Evolutionary conservation across 2,113 vertebrate species (phyloP).

Genomic region (Tupaia tana): DNA sequence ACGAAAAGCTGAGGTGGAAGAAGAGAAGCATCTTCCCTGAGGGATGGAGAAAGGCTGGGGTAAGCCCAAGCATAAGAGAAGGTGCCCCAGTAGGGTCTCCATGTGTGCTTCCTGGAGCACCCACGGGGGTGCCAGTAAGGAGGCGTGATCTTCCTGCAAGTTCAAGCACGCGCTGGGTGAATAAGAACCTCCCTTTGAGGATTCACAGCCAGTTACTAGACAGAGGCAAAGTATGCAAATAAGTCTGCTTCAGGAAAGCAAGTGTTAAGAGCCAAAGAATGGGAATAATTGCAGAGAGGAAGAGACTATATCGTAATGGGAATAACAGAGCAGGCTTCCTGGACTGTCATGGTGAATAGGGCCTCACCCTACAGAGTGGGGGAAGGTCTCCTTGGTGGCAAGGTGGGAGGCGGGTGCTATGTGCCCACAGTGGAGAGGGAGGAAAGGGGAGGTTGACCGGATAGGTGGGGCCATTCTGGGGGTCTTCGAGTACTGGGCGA

Average conservation of each 20-base stretch:
- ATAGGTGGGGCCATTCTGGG: rapidly evolving
- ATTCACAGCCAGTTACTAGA: background rate
- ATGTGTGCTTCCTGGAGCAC: background rate
- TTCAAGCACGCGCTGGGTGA: background rate
- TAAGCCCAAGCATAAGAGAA: background rate
- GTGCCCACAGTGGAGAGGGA: background rate
- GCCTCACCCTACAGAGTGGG: background rate
- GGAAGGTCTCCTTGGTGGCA: background rate
- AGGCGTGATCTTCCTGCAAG: background rate
- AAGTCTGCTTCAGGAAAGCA: background rate
- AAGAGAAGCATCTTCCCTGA: background rate
- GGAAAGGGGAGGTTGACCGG: background rate
- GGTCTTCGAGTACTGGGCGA: background rate
- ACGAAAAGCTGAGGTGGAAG: background rate
- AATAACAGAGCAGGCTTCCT: background rate
- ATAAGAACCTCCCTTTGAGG: background rate
- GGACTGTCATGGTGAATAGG: no score
- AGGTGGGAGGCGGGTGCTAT: no score
- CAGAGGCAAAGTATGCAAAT: background rate
- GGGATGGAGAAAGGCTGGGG: rapidly evolving
- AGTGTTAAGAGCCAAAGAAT: background rate
- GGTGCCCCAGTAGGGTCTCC: background rate
- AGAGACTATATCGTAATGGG: background rate
- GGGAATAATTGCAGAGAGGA: background rate
- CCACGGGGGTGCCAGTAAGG: background rate